A percentile compares a stretch with the other conserved stretches of the same genome.
These are phyloP conservation scores for Lepisosteus osseus DNA, from an alignment of 2,113 vertebrate species.

Conservation along the genomic window DNA sequence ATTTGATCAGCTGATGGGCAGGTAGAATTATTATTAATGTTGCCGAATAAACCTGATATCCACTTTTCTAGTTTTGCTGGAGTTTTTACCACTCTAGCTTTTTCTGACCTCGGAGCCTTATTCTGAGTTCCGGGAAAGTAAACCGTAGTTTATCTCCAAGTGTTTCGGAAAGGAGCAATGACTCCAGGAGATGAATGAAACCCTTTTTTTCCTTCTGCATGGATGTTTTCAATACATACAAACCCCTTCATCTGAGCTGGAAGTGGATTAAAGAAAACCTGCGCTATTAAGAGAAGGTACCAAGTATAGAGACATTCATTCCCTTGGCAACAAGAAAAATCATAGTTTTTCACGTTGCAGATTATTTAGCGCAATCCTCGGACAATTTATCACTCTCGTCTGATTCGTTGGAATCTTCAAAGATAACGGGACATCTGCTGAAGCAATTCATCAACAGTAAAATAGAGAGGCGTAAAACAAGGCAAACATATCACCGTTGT, in stretches of 20 bases:
- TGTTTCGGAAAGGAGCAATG: conserved; percentile 52
- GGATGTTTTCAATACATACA: conserved; percentile 41
- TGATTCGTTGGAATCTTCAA: conserved; percentile 86
- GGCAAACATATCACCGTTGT: conserved; percentile 69
- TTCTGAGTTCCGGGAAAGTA: conserved; percentile 44
- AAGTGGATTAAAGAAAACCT: conserved; percentile 39
- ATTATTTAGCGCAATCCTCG: conserved; percentile 72
- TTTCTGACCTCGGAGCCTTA: background rate
- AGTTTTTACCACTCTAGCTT: no score
- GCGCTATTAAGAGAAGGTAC: conserved; percentile 34
- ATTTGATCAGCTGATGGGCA: no score
- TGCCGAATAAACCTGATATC: no score
- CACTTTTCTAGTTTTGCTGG: no score
- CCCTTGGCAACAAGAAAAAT: conserved; percentile 22
- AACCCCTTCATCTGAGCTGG: conserved; percentile 46
- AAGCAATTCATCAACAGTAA: conserved; percentile 86
- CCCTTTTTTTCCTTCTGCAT: conserved; percentile 19
- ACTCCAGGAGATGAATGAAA: conserved; percentile 50
- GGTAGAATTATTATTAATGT: no score
- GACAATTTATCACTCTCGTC: conserved; percentile 85
- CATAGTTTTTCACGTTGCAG: conserved; percentile 62
- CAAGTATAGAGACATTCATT: conserved; percentile 37
- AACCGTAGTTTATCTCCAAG: conserved; percentile 43
- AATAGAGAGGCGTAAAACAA: conserved; percentile 76
- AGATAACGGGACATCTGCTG: conserved; percentile 88